Percentiles rank a stretch among this genome's conserved stretches.
Evolutionary conservation across 2,797 vertebrate species (phyloP).

Genomic region (Tragelaphus oryx): DNA sequence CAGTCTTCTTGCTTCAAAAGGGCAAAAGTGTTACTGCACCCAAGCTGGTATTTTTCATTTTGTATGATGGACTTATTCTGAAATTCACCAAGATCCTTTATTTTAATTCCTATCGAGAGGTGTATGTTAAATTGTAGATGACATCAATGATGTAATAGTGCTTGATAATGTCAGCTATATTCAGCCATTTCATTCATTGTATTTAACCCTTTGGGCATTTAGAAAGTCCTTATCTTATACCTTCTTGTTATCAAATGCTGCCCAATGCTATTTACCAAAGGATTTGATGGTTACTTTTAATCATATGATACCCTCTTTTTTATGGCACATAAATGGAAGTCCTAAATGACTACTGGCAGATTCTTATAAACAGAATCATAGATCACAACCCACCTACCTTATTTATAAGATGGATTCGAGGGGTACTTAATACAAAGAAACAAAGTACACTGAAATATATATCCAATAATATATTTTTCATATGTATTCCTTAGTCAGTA

Average conservation of each 20-base stretch:
- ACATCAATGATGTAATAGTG: conserved; percentile 9
- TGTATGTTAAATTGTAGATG: conserved; percentile 56
- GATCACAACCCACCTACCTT: neutral
- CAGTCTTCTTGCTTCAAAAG: neutral
- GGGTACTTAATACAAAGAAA: neutral
- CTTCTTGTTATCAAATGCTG: conserved; percentile 15
- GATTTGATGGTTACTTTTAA: neutral
- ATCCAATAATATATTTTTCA: neutral
- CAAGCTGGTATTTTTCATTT: conserved; percentile 20
- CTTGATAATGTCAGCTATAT: conserved; percentile 33
- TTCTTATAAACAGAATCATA: neutral
- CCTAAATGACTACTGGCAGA: neutral
- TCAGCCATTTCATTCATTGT: conserved; percentile 16
- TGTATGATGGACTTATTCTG: conserved; percentile 16
- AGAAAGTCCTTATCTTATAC: neutral
- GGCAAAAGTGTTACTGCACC: fast-evolving
- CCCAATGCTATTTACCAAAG: conserved; percentile 47
- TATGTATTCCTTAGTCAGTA: neutral
- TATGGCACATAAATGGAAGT: neutral
- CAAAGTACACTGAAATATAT: neutral
- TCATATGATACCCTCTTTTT: conserved; percentile 15
- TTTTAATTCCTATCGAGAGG: conserved; percentile 13
- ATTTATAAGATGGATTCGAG: neutral
- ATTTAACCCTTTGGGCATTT: neutral
- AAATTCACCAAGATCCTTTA: conserved; percentile 3